Conservation (phyloP, 2,113 vertebrate genomes). For the Atlantisia rogersi region DNA sequence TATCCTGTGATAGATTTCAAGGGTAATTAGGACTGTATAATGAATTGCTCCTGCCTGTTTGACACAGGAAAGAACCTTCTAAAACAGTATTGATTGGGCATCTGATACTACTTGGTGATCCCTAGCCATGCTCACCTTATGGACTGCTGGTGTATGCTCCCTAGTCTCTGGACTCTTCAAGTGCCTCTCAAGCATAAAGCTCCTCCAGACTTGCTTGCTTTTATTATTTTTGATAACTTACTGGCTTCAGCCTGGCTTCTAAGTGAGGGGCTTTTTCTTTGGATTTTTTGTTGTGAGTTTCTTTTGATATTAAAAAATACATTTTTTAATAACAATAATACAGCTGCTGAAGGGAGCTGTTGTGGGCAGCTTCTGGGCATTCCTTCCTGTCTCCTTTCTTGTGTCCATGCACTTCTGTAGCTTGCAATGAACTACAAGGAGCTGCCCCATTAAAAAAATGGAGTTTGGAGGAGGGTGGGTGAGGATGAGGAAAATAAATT, state of each 20-base stretch:
- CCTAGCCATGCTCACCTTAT: fast-evolving
- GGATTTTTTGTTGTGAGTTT: neutral
- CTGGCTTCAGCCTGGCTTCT: neutral
- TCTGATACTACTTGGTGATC: neutral
- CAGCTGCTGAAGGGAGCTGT: neutral
- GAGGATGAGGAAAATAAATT: neutral
- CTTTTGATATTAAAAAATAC: neutral
- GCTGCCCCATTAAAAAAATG: neutral
- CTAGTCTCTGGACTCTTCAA: neutral
- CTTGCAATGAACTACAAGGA: neutral
- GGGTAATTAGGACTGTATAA: neutral
- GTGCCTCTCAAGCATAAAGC: neutral
- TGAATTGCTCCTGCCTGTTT: neutral
- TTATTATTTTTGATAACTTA: neutral
- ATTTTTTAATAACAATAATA: neutral
- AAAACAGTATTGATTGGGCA: neutral
- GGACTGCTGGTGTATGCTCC: neutral
- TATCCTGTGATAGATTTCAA: neutral
- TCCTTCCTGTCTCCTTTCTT: neutral
- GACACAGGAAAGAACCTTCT: neutral
- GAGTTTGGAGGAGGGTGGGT: neutral
- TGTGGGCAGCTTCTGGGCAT: neutral
- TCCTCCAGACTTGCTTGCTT: neutral
- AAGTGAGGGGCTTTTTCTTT: neutral
- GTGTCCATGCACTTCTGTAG: neutral